Evolutionary conservation across 2,888 invertebrate species (phyloP).

Genomic region (Gnatocerus cornutus): DNA sequence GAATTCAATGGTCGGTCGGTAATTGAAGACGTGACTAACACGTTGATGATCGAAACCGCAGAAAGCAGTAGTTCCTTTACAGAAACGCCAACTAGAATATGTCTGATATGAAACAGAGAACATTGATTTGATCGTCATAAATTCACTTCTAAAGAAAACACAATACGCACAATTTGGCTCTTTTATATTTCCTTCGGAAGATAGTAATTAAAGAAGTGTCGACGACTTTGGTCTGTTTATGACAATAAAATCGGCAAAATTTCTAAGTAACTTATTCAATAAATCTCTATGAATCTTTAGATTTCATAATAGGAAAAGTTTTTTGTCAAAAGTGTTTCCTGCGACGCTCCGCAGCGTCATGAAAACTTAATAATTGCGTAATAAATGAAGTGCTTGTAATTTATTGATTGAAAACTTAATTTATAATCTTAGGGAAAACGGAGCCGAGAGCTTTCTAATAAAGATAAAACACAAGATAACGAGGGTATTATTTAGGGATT

Average conservation of each 20-base stretch:
- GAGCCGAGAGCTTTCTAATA: conserved; percentile 39
- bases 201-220: too few species aligned
- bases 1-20: conserved; percentile 55
- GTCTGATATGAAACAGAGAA: conserved; percentile 52
- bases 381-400: conserved; percentile 58
- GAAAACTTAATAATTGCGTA: conserved; percentile 59
- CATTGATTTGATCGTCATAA: conserved; percentile 59
- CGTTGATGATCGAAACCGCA: conserved; percentile 52
- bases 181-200: too few species aligned
- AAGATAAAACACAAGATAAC: conserved; percentile 40
- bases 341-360: conserved; percentile 53
- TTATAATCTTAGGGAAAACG: conserved; percentile 53
- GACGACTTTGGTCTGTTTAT: too few species aligned
- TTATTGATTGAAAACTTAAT: conserved; percentile 58
- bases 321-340: conserved; percentile 51
- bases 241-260: conserved; percentile 11
- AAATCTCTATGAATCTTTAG: conserved; percentile 50
- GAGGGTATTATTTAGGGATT: conserved; percentile 22
- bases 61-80: conserved; percentile 41
- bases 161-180: conserved; percentile 31
- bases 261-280: conserved; percentile 32
- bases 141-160: conserved; percentile 57
- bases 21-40: conserved; percentile 57
- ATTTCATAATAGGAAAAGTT: conserved; percentile 51
- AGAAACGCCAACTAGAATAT: conserved; percentile 41